Base-by-base conservation (phyloP, 2,113 vertebrate species). In the Piliocolobus tephrosceles region DNA sequence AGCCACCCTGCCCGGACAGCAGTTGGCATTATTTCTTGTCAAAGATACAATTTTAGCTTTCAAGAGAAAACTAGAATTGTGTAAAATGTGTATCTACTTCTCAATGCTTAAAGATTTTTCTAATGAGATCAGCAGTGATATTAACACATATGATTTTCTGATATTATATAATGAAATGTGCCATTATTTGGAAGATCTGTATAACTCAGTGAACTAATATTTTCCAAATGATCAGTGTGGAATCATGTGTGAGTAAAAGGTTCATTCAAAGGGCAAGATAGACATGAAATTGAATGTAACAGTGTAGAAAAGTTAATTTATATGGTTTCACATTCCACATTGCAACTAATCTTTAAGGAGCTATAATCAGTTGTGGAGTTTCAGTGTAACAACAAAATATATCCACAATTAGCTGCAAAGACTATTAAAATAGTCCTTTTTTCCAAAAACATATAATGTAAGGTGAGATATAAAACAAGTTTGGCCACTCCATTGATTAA, bases 31-130 rank as follows among this genome's bases (percentile, higher is more conserved):
- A 76, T 81, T 86, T 92, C 40, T 81, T 86, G 32, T 38, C 47
- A 84, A 94, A 86, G 66, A 90, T 68, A 73, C 94, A 94, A 83
- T 68, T 70, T 90, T 52, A 94, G 72, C 64, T 70, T 92, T 80
- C 43, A 80, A 61, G 23, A 88, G 61, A 96, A 94, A 93, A 80
- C 76, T 50, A 91, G 80, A 93, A 55, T 76, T 88, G 9, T 80
- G 20, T 81, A 70, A 58, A 88, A 90, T 40, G 55, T 86, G 25
- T 90, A 66, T 90, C 40, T 82, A 38, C 35, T 90, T 94, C n/a
- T n/a, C 12, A 87, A 80, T 80, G 78, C 52, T 79, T 90, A 88
- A 92, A 90, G 3, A 16, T 5, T 68, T 92, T 90, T 89, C 52
- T 92, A 73, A 96, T 43, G 32, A 88, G 22, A 70, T 45, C 35